A percentile compares a stretch with the other conserved stretches of the same genome.
Conservation (phyloP, 1,140 invertebrate genomes). For the Penaeus japonicus region DNA sequence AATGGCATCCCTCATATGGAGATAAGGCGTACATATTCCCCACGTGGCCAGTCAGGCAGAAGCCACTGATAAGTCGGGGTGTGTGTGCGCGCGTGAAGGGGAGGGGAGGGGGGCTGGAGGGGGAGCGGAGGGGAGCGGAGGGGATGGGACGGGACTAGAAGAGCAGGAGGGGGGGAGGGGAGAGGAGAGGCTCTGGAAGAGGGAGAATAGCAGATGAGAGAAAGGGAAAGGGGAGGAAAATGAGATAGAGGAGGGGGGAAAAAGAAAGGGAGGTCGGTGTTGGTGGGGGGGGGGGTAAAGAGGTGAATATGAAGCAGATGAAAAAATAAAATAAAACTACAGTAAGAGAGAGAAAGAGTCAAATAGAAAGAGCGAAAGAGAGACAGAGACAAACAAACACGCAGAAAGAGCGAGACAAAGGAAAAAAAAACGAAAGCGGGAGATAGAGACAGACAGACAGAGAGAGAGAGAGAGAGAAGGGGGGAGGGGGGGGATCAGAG, state of each 20-base stretch:
- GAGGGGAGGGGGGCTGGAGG: neutral
- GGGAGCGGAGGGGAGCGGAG: neutral
- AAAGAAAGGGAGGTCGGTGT: neutral
- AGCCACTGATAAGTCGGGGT: conserved; percentile 25
- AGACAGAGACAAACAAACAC: neutral
- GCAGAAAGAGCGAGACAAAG: too few species aligned
- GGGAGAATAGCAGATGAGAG: neutral
- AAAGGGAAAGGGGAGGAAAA: neutral
- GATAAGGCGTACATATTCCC: conserved; percentile 40
- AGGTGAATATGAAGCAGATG: neutral
- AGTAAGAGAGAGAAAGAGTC: neutral
- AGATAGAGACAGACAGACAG: neutral
- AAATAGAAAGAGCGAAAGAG: too few species aligned
- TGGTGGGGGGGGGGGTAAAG: too few species aligned
- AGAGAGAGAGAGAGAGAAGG: neutral
- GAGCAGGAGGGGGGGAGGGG: too few species aligned
- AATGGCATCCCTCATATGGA: conserved; percentile 39
- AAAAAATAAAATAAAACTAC: neutral
- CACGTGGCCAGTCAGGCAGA: conserved; percentile 31
- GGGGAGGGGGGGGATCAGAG: neutral
- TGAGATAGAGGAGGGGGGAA: neutral
- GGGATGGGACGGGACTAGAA: too few species aligned
- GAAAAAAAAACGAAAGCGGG: neutral
- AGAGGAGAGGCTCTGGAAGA: too few species aligned
- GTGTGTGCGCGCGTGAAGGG: neutral